phyloP scores from a whole-genome alignment of 1,140 invertebrate genomes.

The Aplysia californica region DNA sequence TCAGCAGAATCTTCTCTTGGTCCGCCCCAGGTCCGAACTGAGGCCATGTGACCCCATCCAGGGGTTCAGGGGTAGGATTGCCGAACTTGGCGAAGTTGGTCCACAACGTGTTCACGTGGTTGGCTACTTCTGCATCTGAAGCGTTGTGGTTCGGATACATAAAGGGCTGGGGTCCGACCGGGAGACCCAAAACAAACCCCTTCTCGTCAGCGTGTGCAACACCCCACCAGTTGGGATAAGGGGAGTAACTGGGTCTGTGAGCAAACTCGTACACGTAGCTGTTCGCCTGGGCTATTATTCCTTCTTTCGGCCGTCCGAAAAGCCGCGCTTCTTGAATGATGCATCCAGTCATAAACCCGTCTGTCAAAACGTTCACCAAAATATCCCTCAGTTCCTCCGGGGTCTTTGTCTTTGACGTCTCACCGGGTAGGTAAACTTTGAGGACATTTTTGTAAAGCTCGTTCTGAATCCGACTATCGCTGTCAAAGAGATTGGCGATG shows the following conservation, averaged over 20 bases:
- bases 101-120: neutral
- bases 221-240: neutral
- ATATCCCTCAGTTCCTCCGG: neutral
- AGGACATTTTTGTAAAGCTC: neutral
- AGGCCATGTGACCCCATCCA: neutral
- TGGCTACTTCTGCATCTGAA: neutral
- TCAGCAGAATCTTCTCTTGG: neutral
- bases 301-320: neutral
- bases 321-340: neutral
- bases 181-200: constrained; percentile 2
- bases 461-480: no score
- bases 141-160: neutral
- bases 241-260: constrained; percentile 3
- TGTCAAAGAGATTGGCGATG: no score
- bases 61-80: neutral
- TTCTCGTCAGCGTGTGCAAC: constrained; percentile 11
- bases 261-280: neutral
- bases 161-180: neutral
- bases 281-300: neutral
- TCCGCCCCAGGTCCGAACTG: neutral
- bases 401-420: no score
- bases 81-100: neutral
- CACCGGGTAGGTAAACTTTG: neutral
- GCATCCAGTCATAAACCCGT: neutral
- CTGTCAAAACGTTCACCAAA: neutral